Evolutionary conservation across 2,888 invertebrate genomes (phyloP).

Genomic region (Dusona sp.): DNA sequence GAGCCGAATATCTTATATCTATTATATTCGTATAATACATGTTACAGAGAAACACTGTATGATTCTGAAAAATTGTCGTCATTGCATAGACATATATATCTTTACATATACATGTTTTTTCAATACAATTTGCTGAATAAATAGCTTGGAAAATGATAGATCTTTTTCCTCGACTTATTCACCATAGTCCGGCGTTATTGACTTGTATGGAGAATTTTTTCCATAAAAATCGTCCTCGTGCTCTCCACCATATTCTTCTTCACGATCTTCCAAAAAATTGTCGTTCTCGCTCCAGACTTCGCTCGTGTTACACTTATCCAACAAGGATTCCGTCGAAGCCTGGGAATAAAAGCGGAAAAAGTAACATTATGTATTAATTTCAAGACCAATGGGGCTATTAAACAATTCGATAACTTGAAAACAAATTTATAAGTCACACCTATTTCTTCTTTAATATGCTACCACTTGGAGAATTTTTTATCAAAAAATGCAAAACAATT

Average conservation of each 20-base stretch:
- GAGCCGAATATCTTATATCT: no score
- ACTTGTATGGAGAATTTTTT: constrained; percentile 7
- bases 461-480: no score
- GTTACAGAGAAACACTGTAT: no score
- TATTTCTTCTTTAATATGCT: no score
- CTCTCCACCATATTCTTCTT: constrained; percentile 70
- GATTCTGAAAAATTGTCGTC: no score
- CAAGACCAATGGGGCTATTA: no score
- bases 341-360: constrained; percentile 44
- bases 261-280: constrained; percentile 70
- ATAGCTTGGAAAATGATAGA: constrained; percentile 70
- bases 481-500: no score
- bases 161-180: constrained; percentile 35
- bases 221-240: constrained; percentile 48
- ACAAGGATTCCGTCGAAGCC: constrained; percentile 73
- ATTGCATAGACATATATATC: no score
- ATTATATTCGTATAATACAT: no score
- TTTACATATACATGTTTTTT: no score
- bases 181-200: constrained; percentile 41
- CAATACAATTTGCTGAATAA: constrained; percentile 69
- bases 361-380: not conserved
- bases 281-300: constrained; percentile 69
- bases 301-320: constrained; percentile 74
- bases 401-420: no score
- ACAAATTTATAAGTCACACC: no score